These are phyloP conservation scores for Papilio dardanus DNA, from an alignment of 1,140 invertebrate genomes.

Conservation along the genomic window DNA sequence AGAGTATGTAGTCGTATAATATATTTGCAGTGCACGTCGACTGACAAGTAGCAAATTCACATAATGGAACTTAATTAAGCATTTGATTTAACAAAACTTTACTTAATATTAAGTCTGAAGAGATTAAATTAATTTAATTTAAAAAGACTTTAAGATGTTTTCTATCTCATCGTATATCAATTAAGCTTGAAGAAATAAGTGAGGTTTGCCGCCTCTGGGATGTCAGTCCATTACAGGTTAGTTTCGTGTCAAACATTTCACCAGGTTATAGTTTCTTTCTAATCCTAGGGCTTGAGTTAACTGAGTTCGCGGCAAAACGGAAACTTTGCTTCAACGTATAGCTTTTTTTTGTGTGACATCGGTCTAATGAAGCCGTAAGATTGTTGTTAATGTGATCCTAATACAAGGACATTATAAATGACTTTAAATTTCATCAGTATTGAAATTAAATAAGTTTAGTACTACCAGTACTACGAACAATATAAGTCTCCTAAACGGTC, in stretches of 20 bases:
- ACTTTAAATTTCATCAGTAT: not conserved
- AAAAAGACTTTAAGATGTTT: not conserved
- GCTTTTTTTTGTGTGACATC: no score
- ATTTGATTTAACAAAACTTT: not conserved
- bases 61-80: not conserved
- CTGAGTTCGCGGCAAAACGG: no score
- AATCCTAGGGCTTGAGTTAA: no score
- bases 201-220: no score
- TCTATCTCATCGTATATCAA: no score
- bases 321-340: no score
- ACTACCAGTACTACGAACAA: not conserved
- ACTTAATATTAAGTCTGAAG: not conserved
- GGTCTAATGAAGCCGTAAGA: no score
- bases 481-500: conserved; percentile 7
- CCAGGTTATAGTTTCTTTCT: no score
- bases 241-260: no score
- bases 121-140: not conserved
- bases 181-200: no score
- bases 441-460: not conserved
- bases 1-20: not conserved
- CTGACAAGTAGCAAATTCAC: not conserved
- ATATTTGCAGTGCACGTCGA: not conserved
- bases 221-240: no score
- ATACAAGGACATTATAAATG: not conserved
- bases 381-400: not conserved